Evolutionary conservation across 2,113 vertebrate genomes (phyloP).

Genomic region (Peromyscus leucopus): DNA sequence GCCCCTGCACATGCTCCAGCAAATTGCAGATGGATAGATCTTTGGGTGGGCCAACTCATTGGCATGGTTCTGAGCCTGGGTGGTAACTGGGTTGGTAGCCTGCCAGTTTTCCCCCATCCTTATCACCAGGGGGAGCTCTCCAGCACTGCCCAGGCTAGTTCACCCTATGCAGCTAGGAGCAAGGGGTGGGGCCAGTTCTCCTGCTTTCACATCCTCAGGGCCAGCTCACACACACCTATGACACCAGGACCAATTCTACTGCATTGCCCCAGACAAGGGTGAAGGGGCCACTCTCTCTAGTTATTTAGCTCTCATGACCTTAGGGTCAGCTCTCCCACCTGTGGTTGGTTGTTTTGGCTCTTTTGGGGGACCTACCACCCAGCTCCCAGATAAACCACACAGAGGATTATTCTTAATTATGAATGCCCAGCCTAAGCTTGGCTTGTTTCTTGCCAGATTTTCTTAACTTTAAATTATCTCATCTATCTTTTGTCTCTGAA

Average conservation of each 20-base stretch:
- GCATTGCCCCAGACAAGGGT: not conserved
- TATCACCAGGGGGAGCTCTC: not conserved
- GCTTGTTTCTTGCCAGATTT: no score
- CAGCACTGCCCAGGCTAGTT: not conserved
- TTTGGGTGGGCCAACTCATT: not conserved
- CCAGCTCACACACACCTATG: not conserved
- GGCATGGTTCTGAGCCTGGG: not conserved
- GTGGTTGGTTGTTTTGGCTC: no score
- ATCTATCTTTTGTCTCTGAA: no score
- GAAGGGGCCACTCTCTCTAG: not conserved
- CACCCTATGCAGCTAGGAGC: not conserved
- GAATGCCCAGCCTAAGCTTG: no score
- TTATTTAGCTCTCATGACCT: not conserved
- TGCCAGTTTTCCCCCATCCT: not conserved
- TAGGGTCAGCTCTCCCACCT: not conserved
- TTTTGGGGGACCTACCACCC: no score
- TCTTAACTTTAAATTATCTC: no score
- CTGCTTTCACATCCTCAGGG: not conserved
- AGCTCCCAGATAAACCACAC: no score
- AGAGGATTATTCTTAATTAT: no score
- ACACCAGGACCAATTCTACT: not conserved
- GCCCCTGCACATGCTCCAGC: not conserved
- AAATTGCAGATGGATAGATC: not conserved
- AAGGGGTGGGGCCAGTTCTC: not conserved
- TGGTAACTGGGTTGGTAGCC: not conserved